Base-by-base conservation (phyloP, 2,888 invertebrate species). In the Macrosoma leucophasiata region DNA sequence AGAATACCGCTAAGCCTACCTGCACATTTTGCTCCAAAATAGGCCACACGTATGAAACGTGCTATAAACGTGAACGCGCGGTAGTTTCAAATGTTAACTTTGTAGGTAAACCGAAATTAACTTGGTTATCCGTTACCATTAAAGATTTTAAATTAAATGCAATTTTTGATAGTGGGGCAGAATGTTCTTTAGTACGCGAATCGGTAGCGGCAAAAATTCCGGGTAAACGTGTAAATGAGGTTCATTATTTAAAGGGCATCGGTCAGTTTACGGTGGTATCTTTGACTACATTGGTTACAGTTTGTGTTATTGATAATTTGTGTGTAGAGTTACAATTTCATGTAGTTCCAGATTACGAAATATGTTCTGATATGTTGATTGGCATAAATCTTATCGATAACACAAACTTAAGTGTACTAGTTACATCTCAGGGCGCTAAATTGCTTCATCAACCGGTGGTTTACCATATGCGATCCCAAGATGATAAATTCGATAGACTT, bases 11-110 rank as follows among this genome's bases (percentile, higher is more conserved):
- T 7, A 39, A 20, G 12, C 36, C 41, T 5, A 35, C 29, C 5
- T 53, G 50, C 25, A 41, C 48, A 8, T 54, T 40, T 27, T 50
- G 50, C 23, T 41, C 41, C 8, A 46, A 21, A 23, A 13, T 30
- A 7, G 52, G 50, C 4, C 54, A 48, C 21, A 47, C 40, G 5
- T 46, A 29, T 28, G 45, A 49, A 23, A n/a, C n/a, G n/a, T n/a
- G n/a, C n/a, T n/a, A n/a, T n/a, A n/a, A 47, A 19, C 37, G 46
- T 1, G 39, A 50, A 37, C 41, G 41, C 5, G 32, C 43, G 4
- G 19, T 50, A 18, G 24, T 39, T 9, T 48, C 48, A 4, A 51
- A 49, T 4, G 36, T 50, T 0, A 49, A 50, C 25, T 48, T 20
- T 15, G 39, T 48, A 3, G 39, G 41, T 25, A 33, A 9, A 17